Base-by-base conservation (phyloP, 1,140 invertebrate genomes). In the Hypothenemus hampei region DNA sequence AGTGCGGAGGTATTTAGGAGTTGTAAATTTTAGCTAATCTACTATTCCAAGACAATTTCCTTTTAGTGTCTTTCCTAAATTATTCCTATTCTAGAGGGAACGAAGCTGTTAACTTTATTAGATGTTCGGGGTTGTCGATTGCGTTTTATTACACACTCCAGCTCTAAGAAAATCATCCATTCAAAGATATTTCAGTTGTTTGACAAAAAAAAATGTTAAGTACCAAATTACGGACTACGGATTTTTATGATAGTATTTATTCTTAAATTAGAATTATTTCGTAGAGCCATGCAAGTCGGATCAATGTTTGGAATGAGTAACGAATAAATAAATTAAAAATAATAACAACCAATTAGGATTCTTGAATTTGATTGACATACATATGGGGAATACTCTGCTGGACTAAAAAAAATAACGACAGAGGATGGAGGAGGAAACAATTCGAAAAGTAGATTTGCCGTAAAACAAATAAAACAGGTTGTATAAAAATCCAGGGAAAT, bases 391-490 rank as follows among this genome's bases (percentile, higher is more conserved):
- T n/a, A n/a, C n/a, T n/a, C n/a, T n/a, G n/a, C n/a, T n/a, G n/a
- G n/a, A n/a, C n/a, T 31, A 11, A 31, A 31, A 31, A 31, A 31
- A 31, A 13, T 8, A 31, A 31, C 26, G 26, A 11, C 26, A 11
- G 26, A 31, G 13, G 13, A 11, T 13, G 26, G 26, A 5, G 31
- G 20, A 31, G 45, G 45, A 48, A 48, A 48, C 45, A 48, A 49
- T 49, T 51, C 26, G 37, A 51, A 51, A 51, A 43, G 39, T 51
- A 41, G 49, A 41, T 43, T 51, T 51, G 37, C 49, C 60, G 50
- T 61, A 61, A 58, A 61, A 58, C 51, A 58, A 58, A 53, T 57
- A 58, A 61, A 61, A 59, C 52, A 61, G 50, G 57, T 57, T 61
- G 57, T 59, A 61, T 56, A 61, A 59, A 59, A 61, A 61, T 57